Evolutionary conservation across 2,113 vertebrate genomes (phyloP), one percentile per base, ranked within the genome.

Genomic region (Chunga burmeisteri): DNA sequence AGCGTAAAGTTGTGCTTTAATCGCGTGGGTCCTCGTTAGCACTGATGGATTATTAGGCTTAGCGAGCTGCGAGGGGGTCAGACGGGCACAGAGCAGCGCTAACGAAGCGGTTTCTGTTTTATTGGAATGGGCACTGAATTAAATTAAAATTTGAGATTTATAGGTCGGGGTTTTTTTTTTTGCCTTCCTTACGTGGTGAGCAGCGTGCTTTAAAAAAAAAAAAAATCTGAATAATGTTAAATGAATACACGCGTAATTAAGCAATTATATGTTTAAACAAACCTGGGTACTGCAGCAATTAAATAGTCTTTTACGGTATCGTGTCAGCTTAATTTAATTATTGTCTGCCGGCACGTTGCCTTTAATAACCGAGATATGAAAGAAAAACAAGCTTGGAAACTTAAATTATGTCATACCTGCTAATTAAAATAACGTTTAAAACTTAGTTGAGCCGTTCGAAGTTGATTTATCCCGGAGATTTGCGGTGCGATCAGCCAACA

Each of bases 401-500:
- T 38, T 8, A 12, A 79, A 25, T 79, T 29, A 22, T 79, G 4
- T 79, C 73, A 2, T 10, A 20, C 26, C 46, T 27, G 32, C 50
- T 34, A 27, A 50, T 71, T 50, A 56, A 50, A 71, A 44, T 8
- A 55, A 10, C 4, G 3, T 38, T 61, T 61, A 20, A 68, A 71
- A 40, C 62, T 25, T 27, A 12, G 3, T 44, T 14, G 56, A 49
- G 62, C n/a, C 13, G 5, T 42, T 42, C 7, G 0, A 16, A 9
- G 47, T 22, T 38, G 38, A 27, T 71, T 78, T 50, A 32, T 61
- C 46, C 36, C 12, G 0, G 71, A 38, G 40, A 13, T 22, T 21
- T 1, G 4, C 1, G 10, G 22, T 2, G 5, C 1, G 1, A 8
- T 50, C 71, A 16, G 11, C 47, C 27, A 7, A 18, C 55, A 7